Conservation (phyloP, 2,113 vertebrate genomes). For the Neogale vison region DNA sequence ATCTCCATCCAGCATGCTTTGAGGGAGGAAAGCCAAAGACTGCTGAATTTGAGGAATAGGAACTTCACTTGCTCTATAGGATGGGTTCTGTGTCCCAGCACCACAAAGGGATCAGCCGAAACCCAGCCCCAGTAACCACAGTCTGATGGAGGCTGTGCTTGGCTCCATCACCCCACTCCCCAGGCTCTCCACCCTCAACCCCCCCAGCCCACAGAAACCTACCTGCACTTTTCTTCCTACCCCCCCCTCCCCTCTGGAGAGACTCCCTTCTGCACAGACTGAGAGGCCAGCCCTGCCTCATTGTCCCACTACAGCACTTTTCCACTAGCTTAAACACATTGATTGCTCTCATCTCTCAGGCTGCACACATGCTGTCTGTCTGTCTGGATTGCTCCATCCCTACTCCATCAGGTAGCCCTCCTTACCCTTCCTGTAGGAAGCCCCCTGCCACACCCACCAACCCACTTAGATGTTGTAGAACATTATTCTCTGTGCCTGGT, state of each 20-base stretch:
- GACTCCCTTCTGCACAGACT: background rate
- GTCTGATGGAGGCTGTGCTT: background rate
- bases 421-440: background rate
- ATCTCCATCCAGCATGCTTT: background rate
- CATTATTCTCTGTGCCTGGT: background rate
- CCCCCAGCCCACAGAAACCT: background rate
- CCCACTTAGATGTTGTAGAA: background rate
- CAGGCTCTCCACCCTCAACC: background rate
- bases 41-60: background rate
- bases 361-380: background rate
- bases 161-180: background rate
- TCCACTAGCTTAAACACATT: background rate
- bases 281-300: background rate
- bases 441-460: background rate
- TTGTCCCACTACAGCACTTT: background rate
- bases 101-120: background rate
- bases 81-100: background rate
- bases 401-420: background rate
- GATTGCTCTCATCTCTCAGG: background rate
- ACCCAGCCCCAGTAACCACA: background rate
- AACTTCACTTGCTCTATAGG: background rate
- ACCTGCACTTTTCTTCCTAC: background rate
- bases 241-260: background rate
- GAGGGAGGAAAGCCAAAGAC: background rate
- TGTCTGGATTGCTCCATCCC: background rate